Conservation (phyloP, 2,113 vertebrate genomes). For the Campylomormyrus numenius region DNA sequence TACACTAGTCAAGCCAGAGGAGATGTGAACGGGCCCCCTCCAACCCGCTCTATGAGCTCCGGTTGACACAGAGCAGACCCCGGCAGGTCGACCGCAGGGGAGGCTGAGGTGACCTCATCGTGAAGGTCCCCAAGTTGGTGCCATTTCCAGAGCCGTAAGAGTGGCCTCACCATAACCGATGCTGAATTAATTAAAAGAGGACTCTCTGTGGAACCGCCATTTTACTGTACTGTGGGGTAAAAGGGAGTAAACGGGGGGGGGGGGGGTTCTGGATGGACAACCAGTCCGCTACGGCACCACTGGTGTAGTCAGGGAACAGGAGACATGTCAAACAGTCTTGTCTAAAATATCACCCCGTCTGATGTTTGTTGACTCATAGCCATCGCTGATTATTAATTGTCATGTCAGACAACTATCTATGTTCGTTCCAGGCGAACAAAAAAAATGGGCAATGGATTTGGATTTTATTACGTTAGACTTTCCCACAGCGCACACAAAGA, state of each 20-base stretch:
- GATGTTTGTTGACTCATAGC: neutral
- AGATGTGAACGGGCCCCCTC: conserved; percentile 36
- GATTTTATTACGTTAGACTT: conserved; percentile 13
- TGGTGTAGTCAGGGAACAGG: neutral
- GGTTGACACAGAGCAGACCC: conserved; percentile 49
- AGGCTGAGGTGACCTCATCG: neutral
- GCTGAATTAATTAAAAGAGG: neutral
- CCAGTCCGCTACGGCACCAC: neutral
- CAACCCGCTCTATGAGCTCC: conserved; percentile 54
- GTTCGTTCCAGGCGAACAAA: neutral
- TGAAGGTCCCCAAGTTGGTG: neutral
- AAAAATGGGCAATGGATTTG: conserved; percentile 2
- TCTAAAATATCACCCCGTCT: neutral
- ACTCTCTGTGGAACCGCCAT: neutral
- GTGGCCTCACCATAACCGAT: neutral
- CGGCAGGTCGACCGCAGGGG: conserved; percentile 20
- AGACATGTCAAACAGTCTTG: neutral
- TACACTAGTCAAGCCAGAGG: conserved; percentile 30
- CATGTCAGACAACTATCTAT: neutral
- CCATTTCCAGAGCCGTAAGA: neutral
- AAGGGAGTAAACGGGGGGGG: neutral
- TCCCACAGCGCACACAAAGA: conserved; percentile 9
- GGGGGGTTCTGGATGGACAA: neutral
- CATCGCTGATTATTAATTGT: neutral
- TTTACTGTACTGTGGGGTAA: neutral